phyloP scores from a whole-genome alignment of 2,113 vertebrate species.

The Canis aureus region DNA sequence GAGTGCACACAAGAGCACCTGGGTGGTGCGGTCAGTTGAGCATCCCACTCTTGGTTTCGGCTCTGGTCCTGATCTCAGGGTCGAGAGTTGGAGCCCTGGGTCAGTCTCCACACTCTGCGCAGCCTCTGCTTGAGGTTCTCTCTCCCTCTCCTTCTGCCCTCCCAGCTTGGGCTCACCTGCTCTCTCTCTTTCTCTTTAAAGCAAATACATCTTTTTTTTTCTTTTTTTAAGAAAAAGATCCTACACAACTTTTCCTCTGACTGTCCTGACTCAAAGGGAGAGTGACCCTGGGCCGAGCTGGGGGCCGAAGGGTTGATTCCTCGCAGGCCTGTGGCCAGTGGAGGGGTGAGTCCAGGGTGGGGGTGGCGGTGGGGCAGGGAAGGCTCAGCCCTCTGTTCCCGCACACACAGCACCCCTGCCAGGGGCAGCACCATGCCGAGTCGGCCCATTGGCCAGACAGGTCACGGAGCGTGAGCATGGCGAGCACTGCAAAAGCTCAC shows the following conservation, averaged over 20 bases:
- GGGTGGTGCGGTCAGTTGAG: neutral
- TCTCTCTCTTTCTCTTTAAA: neutral
- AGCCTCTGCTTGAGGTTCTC: neutral
- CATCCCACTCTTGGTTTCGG: neutral
- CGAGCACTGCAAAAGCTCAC: neutral
- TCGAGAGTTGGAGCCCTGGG: neutral
- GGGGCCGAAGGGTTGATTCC: neutral
- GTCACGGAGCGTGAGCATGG: fast-evolving
- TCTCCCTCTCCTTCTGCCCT: neutral
- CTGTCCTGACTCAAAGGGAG: neutral
- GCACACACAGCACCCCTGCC: fast-evolving
- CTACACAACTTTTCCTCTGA: neutral
- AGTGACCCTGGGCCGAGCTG: neutral
- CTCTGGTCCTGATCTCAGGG: neutral
- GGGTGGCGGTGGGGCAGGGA: fast-evolving
- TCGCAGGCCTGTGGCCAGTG: neutral
- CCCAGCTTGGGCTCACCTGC: neutral
- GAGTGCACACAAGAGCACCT: neutral
- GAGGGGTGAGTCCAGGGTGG: fast-evolving
- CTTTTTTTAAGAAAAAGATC: neutral
- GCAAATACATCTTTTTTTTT: neutral
- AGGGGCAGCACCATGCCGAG: neutral
- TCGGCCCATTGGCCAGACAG: neutral
- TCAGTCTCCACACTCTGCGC: neutral
- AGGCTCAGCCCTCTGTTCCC: neutral